Evolutionary conservation across 1,140 invertebrate genomes (phyloP).

Genomic region (Drosophila grimshawi): DNA sequence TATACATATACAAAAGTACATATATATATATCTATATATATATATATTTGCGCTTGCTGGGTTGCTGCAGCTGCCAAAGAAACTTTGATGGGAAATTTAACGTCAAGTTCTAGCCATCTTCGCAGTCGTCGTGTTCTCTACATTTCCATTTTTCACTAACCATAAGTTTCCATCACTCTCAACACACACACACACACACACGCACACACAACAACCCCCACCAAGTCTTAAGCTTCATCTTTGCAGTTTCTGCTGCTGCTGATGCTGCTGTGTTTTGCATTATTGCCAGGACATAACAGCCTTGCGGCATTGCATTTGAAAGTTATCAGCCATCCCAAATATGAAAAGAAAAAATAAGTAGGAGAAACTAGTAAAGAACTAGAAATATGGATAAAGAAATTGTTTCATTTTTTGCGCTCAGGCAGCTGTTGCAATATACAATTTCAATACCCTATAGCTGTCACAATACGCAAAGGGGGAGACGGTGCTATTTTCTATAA

Average conservation of each 20-base stretch:
- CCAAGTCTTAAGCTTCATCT: background rate
- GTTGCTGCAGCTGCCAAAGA: slow-evolving; percentile 61
- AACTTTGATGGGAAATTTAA: slow-evolving; percentile 82
- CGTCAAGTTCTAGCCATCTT: slow-evolving; percentile 47
- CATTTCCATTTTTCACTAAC: slow-evolving; percentile 30
- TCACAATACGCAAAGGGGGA: background rate
- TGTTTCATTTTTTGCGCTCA: slow-evolving; percentile 30
- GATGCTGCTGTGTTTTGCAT: slow-evolving; percentile 71
- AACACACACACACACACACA: background rate
- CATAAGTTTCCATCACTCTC: slow-evolving; percentile 7
- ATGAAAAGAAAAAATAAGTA: slow-evolving; percentile 25
- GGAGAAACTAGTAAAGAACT: slow-evolving; percentile 36
- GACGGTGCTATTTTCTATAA: background rate
- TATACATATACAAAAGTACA: slow-evolving; percentile 44
- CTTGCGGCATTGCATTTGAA: slow-evolving; percentile 80
- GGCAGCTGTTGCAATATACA: slow-evolving; percentile 40
- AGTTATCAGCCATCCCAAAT: slow-evolving; percentile 63
- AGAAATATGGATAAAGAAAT: slow-evolving; percentile 53
- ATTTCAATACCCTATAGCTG: slow-evolving; percentile 25
- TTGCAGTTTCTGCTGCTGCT: slow-evolving; percentile 1
- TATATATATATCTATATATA: slow-evolving; percentile 14
- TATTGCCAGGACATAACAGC: slow-evolving; percentile 79
- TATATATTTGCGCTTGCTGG: slow-evolving; percentile 12
- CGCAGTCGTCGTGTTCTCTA: slow-evolving; percentile 2
- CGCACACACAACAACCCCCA: background rate